Percentiles rank a stretch among this genome's conserved stretches.
phyloP scores from a whole-genome alignment of 2,113 vertebrate genomes.

The Acrocephalus arundinaceus region DNA sequence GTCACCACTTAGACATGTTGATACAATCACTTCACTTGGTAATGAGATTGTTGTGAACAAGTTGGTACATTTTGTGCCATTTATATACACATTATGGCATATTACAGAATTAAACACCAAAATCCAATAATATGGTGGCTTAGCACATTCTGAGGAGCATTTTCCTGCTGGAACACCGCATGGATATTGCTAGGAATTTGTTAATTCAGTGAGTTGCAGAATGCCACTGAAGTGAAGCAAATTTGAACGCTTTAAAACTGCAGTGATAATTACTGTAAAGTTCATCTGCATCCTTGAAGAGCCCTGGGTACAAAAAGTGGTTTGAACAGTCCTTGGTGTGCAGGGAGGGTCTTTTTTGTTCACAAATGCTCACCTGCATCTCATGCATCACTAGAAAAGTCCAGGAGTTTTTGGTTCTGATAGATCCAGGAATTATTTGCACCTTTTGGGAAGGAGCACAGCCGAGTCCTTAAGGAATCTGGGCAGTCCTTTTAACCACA shows the following conservation, averaged over 20 bases:
- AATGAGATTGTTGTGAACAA: background rate
- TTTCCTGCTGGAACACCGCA: background rate
- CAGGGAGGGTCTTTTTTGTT: background rate
- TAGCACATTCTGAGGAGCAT: background rate
- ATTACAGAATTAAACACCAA: slow-evolving; percentile 16
- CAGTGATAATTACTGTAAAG: background rate
- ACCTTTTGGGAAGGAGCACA: background rate
- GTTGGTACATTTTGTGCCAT: slow-evolving; percentile 28
- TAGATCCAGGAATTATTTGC: background rate
- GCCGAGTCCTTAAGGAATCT: background rate
- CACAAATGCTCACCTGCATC: background rate
- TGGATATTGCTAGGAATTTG: background rate
- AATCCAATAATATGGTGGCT: slow-evolving; percentile 1
- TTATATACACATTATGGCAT: background rate
- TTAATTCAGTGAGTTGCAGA: background rate
- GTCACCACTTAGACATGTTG: background rate
- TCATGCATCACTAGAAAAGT: background rate
- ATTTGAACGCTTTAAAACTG: background rate
- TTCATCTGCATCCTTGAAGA: background rate
- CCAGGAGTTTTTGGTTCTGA: background rate
- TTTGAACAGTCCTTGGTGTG: background rate
- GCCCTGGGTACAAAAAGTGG: background rate
- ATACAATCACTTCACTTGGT: slow-evolving; percentile 6
- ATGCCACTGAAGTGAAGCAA: background rate
- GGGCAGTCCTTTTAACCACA: background rate